phyloP scores from a whole-genome alignment of 1,140 invertebrate genomes.

The Agrilus planipennis region DNA sequence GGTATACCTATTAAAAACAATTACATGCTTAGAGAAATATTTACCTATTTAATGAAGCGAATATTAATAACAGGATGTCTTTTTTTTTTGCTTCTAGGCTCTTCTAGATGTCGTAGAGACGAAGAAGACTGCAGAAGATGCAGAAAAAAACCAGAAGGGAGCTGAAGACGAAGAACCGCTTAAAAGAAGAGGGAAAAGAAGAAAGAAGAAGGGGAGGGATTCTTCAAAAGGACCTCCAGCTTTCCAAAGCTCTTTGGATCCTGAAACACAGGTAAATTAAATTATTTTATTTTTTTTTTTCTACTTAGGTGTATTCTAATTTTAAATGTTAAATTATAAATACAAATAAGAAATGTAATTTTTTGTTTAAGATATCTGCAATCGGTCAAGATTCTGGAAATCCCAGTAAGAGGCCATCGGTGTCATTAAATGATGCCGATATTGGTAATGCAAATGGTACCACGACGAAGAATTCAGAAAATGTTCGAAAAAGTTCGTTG shows the following conservation, averaged over 20 bases:
- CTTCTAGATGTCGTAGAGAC: constrained; percentile 6
- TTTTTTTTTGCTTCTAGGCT: too few species aligned
- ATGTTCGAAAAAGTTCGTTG: constrained; percentile 12
- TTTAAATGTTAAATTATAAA: background rate
- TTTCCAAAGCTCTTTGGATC: constrained; percentile 38
- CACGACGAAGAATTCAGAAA: constrained; percentile 17
- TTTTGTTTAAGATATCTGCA: constrained; percentile 36
- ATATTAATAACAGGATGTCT: too few species aligned
- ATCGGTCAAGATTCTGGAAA: constrained; percentile 43
- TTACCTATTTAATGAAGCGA: too few species aligned
- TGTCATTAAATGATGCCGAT: constrained; percentile 26
- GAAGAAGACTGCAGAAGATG: constrained; percentile 6
- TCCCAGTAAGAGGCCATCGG: constrained; percentile 41
- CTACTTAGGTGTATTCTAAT: background rate
- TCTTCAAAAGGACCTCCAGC: constrained; percentile 38
- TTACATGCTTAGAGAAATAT: too few species aligned
- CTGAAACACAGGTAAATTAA: constrained; percentile 43
- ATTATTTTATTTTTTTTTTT: constrained; percentile 2
- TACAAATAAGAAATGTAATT: constrained; percentile 7
- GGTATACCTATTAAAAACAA: background rate
- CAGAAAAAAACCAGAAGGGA: constrained; percentile 11
- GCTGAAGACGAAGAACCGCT: constrained; percentile 25
- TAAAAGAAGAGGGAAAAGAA: constrained; percentile 34
- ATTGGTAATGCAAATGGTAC: constrained; percentile 6
- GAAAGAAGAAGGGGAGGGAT: constrained; percentile 36